These are phyloP conservation scores for Eclectus roratus DNA, from an alignment of 2,113 vertebrate genomes.

Conservation along the genomic window DNA sequence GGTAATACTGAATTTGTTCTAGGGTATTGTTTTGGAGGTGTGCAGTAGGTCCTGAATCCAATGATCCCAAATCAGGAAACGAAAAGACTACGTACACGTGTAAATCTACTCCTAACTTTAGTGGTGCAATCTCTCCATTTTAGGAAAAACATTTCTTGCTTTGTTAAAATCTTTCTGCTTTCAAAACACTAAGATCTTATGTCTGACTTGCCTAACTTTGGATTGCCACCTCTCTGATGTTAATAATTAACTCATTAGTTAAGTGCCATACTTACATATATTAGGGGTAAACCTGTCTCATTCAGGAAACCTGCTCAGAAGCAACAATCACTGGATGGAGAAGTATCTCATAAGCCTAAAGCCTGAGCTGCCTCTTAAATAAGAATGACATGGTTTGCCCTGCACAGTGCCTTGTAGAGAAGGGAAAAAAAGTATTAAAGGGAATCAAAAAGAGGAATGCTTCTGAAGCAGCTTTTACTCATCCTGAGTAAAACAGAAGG, in stretches of 20 bases:
- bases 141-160: neutral
- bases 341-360: neutral
- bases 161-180: neutral
- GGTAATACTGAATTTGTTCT: neutral
- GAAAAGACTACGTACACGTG: neutral
- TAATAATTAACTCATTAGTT: neutral
- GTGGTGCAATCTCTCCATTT: neutral
- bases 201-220: neutral
- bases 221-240: neutral
- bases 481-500: neutral
- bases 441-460: neutral
- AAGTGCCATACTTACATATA: neutral
- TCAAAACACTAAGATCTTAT: neutral
- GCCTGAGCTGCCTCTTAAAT: neutral
- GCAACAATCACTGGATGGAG: rapidly evolving
- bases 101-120: neutral
- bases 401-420: neutral
- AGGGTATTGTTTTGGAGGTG: neutral
- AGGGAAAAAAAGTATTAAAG: rapidly evolving
- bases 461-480: neutral
- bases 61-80: neutral
- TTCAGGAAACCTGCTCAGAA: neutral
- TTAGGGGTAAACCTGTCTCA: neutral
- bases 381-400: neutral
- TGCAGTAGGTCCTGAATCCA: neutral